These are phyloP conservation scores for Tolypeutes matacus DNA, from an alignment of 2,797 vertebrate genomes.

Conservation along the genomic window DNA sequence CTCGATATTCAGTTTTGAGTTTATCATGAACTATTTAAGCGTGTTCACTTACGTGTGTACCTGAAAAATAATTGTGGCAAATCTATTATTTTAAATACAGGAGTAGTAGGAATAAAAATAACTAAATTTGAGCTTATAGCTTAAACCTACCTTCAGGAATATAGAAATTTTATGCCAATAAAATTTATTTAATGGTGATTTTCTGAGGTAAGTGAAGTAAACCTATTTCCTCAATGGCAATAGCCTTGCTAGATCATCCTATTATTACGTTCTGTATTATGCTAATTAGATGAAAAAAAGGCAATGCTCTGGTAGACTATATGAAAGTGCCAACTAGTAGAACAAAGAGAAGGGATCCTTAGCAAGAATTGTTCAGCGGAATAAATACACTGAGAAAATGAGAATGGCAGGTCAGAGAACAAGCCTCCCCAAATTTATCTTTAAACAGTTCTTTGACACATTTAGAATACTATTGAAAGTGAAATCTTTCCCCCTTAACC, in stretches of 20 bases:
- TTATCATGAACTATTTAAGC: neutral
- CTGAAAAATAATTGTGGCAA: neutral
- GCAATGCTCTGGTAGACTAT: neutral
- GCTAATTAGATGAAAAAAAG: neutral
- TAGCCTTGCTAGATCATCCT: neutral
- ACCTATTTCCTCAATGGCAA: neutral
- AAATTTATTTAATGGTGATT: conserved; percentile 7
- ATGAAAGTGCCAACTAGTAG: neutral
- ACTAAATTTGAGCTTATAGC: neutral
- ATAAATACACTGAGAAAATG: neutral
- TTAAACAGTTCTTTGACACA: neutral
- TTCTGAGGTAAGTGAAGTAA: neutral
- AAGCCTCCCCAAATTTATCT: neutral
- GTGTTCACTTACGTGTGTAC: neutral
- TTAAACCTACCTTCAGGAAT: neutral
- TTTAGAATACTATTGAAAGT: conserved; percentile 6
- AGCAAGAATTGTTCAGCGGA: neutral
- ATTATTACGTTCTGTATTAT: conserved; percentile 34
- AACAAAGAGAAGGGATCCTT: neutral
- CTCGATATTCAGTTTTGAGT: conserved; percentile 25
- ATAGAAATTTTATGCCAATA: neutral
- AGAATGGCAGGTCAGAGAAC: neutral
- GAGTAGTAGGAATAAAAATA: neutral
- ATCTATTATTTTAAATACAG: neutral
- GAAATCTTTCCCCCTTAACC: neutral